Conservation (phyloP, 2,888 invertebrate species). For the Lamellibrachia satsuma region DNA sequence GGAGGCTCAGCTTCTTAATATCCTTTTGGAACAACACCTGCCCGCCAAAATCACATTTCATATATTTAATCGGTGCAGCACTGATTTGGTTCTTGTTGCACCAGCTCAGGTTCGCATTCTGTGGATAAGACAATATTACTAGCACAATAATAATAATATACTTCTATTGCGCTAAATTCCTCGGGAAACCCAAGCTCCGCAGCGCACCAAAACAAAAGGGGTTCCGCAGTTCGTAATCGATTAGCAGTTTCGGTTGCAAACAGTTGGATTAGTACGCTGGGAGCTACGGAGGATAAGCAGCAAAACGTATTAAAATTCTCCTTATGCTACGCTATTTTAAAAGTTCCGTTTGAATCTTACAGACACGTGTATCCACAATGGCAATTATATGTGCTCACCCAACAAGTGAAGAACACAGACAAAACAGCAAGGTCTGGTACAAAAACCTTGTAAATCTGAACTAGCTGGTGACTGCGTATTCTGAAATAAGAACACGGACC, state of each 20-base stretch:
- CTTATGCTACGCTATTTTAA: too few relatives aligned
- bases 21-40: neutral
- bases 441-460: neutral
- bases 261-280: too few relatives aligned
- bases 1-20: neutral
- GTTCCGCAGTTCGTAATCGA: too few relatives aligned
- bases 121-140: neutral
- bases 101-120: neutral
- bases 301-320: too few relatives aligned
- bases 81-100: neutral
- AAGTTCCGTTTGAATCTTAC: too few relatives aligned
- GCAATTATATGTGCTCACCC: neutral
- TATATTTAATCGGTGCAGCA: neutral
- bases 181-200: too few relatives aligned
- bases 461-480: neutral
- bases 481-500: neutral
- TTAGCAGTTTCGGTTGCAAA: too few relatives aligned
- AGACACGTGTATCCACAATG: neutral
- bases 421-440: neutral
- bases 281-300: too few relatives aligned
- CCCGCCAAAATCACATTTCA: neutral
- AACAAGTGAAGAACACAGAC: neutral
- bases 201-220: too few relatives aligned
- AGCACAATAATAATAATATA: too few relatives aligned
- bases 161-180: too few relatives aligned